Evolutionary conservation across 2,113 vertebrate genomes (phyloP).

Genomic region (Tyto alba): DNA sequence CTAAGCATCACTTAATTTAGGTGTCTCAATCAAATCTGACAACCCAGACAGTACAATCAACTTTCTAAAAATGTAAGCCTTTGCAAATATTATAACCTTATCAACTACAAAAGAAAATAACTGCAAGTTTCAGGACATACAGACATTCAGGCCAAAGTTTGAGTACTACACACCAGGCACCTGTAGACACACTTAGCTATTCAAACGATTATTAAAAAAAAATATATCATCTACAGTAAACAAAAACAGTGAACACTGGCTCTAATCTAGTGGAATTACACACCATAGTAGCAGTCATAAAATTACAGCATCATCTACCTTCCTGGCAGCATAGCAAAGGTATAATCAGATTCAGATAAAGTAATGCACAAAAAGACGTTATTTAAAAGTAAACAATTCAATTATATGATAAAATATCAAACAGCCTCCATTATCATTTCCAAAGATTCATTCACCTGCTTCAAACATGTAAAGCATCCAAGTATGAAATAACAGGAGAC

Average conservation of each 20-base stretch:
- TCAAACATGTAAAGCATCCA: not conserved
- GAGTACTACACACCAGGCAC: not conserved
- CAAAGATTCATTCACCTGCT: not conserved
- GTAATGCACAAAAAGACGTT: not conserved
- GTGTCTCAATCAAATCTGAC: not conserved
- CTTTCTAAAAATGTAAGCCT: not conserved
- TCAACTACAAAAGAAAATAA: not conserved
- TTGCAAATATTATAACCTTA: not conserved
- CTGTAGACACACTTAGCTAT: not conserved
- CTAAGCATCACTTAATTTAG: not conserved
- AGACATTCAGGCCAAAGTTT: not conserved
- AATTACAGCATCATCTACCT: not conserved
- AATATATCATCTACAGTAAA: not conserved
- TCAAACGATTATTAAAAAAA: not conserved
- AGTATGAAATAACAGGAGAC: not conserved
- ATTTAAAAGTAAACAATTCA: not conserved
- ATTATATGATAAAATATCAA: not conserved
- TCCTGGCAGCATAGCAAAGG: not conserved
- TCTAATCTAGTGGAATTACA: not conserved
- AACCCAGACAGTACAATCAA: not conserved
- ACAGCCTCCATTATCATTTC: not conserved
- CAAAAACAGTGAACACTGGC: not conserved
- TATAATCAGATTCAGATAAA: not conserved
- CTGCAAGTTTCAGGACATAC: not conserved
- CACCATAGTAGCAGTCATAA: not conserved